Percentiles rank a stretch among this genome's conserved stretches.
Conservation (phyloP, 2,797 vertebrate genomes). For the Schizopygopsis malacanthus region DNA sequence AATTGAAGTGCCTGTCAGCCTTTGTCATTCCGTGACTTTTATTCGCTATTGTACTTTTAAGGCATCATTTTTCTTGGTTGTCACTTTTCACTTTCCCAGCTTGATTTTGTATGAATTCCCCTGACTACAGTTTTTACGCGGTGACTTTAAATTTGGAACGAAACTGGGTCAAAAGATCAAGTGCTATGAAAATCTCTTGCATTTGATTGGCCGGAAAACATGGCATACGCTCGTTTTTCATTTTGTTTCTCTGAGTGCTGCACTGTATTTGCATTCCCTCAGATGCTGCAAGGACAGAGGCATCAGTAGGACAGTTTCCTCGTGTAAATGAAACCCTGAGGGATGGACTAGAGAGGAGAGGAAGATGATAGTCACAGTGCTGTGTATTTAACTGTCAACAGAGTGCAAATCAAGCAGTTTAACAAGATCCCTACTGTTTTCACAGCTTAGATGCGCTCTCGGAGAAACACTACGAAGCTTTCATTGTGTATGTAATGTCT, state of each 20-base stretch:
- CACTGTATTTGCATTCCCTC: constrained; percentile 80
- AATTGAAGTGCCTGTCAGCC: constrained; percentile 95
- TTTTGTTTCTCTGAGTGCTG: constrained; percentile 58
- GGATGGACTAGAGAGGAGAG: constrained; percentile 76
- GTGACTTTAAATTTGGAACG: constrained; percentile 77
- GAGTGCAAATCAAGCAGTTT: constrained; percentile 78
- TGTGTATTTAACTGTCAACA: constrained; percentile 56
- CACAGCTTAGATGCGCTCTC: background rate
- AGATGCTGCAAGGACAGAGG: constrained; percentile 75
- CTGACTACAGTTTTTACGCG: constrained; percentile 80
- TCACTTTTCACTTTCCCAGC: constrained; percentile 65
- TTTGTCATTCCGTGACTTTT: constrained; percentile 96
- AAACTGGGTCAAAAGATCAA: constrained; percentile 82
- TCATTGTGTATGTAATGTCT: constrained; percentile 24
- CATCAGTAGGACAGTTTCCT: constrained; percentile 72
- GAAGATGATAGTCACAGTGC: constrained; percentile 63
- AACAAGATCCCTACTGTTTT: constrained; percentile 74
- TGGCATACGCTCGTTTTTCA: constrained; percentile 64
- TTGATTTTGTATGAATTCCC: constrained; percentile 86
- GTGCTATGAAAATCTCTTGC: constrained; percentile 77
- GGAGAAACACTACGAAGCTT: background rate
- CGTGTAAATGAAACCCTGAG: constrained; percentile 78
- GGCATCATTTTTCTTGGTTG: constrained; percentile 90
- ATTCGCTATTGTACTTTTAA: constrained; percentile 93
- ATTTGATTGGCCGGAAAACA: constrained; percentile 73